These are phyloP conservation scores for Pogonognathellus flavescens DNA, from an alignment of 1,140 invertebrate genomes.

Conservation along the genomic window DNA sequence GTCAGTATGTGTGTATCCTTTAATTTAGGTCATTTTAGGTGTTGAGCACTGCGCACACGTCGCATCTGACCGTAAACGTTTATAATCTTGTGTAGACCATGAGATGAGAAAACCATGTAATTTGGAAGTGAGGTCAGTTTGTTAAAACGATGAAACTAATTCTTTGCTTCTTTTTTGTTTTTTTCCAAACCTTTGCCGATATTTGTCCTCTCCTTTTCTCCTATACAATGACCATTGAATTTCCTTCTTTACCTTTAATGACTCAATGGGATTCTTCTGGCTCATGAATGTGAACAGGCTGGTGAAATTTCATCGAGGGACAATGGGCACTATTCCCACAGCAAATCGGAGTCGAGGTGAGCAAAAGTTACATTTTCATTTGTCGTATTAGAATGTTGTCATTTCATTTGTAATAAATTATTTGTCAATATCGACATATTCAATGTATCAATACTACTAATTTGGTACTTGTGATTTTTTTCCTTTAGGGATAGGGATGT, in stretches of 20 bases:
- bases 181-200: conserved; percentile 32
- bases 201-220: background rate
- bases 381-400: background rate
- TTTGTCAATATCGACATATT: no score
- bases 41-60: conserved; percentile 11
- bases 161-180: conserved; percentile 38
- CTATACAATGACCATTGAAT: conserved; percentile 23
- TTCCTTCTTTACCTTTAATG: conserved; percentile 40
- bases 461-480: no score
- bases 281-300: conserved; percentile 24
- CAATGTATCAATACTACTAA: no score
- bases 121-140: conserved; percentile 13
- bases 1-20: conserved; percentile 16
- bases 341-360: conserved; percentile 48
- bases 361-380: background rate
- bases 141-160: conserved; percentile 51
- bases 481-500: conserved; percentile 33
- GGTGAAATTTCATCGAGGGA: conserved; percentile 33
- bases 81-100: conserved; percentile 6
- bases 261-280: conserved; percentile 46
- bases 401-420: no score
- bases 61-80: conserved; percentile 28
- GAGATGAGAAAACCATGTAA: conserved; percentile 14
- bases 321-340: conserved; percentile 48
- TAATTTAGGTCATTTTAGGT: conserved; percentile 38